Percentiles rank a stretch among this genome's conserved stretches.
Evolutionary conservation across 2,113 vertebrate genomes (phyloP).

Genomic region (Pao palembangensis): DNA sequence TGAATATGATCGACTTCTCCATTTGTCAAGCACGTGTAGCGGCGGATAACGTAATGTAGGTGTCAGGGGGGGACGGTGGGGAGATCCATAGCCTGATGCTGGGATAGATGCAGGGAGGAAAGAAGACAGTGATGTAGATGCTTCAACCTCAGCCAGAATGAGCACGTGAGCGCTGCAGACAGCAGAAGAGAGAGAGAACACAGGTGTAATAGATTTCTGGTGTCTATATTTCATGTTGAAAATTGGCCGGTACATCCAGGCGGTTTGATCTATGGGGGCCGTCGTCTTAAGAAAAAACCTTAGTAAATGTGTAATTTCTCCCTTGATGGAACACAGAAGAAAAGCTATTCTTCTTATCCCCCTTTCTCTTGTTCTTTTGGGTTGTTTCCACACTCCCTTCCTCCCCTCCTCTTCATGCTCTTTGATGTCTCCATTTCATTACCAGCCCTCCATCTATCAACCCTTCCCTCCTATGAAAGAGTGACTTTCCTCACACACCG

Average conservation of each 20-base stretch:
- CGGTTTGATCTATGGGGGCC: conserved; percentile 97
- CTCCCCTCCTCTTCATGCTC: conserved; percentile 86
- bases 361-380: conserved; percentile 60
- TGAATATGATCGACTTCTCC: conserved; percentile 65
- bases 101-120: conserved; percentile 15
- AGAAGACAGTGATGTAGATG: conserved; percentile 55
- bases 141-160: conserved; percentile 46
- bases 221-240: conserved; percentile 99
- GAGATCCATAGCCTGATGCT: conserved; percentile 42
- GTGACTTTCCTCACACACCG: conserved; percentile 85
- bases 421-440: conserved; percentile 99
- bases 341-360: conserved; percentile 96
- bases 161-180: conserved; percentile 41
- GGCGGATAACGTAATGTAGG: conserved; percentile 62
- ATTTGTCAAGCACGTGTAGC: conserved; percentile 60
- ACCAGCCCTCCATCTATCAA: conserved; percentile 95
- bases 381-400: conserved; percentile 72
- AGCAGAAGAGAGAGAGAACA: conserved; percentile 64
- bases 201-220: conserved; percentile 93
- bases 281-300: conserved; percentile 99
- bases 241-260: conserved; percentile 96
- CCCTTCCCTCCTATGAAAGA: conserved; percentile 70
- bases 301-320: conserved; percentile 99
- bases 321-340: conserved; percentile 98
- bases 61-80: conserved; percentile 52